Base-by-base conservation (phyloP, 1,140 invertebrate species). In the Agrilus planipennis region DNA sequence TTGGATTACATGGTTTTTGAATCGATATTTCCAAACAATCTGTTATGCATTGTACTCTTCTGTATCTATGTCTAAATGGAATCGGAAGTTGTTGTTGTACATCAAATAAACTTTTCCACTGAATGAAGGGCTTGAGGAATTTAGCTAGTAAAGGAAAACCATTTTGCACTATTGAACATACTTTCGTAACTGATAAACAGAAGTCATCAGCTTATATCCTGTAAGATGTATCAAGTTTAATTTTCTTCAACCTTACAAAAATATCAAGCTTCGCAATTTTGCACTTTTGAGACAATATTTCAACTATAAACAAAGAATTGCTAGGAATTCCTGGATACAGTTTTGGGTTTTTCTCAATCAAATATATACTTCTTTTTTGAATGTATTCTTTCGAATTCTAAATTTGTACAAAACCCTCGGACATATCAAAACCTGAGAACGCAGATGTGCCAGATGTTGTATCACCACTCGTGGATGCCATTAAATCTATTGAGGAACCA, bases 1-100 rank as follows among this genome's bases (percentile, higher is more conserved):
- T 14, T 20, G 32, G 21, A 35, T 42, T 20, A 5, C 3, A 11
- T 15, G 41, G 39, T 32, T 41, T 42, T 29, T 42, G 14, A 4
- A 42, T 42, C 30, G 34, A 23, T 15, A 42, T 42, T 42, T 42
- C 32, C 2, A 42, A 36, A 15, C 31, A 34, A 29, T 42, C 41
- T n/a, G 36, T 42, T 16, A 42, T 42, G 17, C 12, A 27, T 23
- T 25, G 19, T 6, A 22, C 20, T 10, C 14, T 23, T 11, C 35
- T 16, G 3, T n/a, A 37, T 9, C 11, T 25, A 4, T 19, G 11
- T 23, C 20, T 6, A 25, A 22, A 23, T 23, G n/a, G 4, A 11
- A 37, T 6, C 5, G 20, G 20, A 4, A 25, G 23, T 9, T 15
- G 3, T 23, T 25, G 3, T 16, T 12, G 11, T 5, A 37, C 23